Conservation (phyloP, 2,888 invertebrate genomes). For the Aquatica leii region DNA sequence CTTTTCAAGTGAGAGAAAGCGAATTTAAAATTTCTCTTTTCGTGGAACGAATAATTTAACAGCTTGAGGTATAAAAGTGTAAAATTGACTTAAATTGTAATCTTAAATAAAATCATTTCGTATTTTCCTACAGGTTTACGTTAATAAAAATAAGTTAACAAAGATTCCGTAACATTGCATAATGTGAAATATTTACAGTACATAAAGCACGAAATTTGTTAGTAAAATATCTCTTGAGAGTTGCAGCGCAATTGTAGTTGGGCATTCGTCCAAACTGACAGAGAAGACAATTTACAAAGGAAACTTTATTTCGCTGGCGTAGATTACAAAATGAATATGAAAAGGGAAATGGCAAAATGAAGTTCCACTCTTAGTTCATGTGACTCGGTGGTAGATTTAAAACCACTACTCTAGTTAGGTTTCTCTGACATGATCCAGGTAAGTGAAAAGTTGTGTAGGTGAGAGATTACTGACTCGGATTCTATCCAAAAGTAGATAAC, state of each 20-base stretch:
- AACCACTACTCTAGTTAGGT: constrained; percentile 34
- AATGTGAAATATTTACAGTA: constrained; percentile 31
- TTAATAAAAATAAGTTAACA: constrained; percentile 15
- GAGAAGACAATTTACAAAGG: constrained; percentile 22
- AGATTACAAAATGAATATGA: constrained; percentile 36
- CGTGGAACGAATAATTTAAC: constrained; percentile 1
- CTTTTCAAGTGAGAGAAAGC: constrained; percentile 21
- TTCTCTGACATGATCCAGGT: constrained; percentile 34
- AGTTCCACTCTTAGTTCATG: constrained; percentile 32
- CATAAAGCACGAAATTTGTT: constrained; percentile 36
- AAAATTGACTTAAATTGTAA: constrained; percentile 14
- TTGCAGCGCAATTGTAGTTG: constrained; percentile 22
- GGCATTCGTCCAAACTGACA: constrained; percentile 35
- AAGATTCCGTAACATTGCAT: constrained; percentile 20
- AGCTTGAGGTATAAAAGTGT: background rate
- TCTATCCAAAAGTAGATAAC: constrained; percentile 33
- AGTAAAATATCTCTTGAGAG: constrained; percentile 29
- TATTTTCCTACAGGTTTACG: background rate
- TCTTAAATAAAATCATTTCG: constrained; percentile 10
- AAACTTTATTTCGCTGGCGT: constrained; percentile 26
- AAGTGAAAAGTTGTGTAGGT: constrained; percentile 39
- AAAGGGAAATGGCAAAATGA: constrained; percentile 34
- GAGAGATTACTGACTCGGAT: constrained; percentile 37
- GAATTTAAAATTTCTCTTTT: constrained; percentile 23
- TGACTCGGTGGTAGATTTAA: constrained; percentile 29